These are phyloP conservation scores for Barypeithes pellucidus DNA, from an alignment of 2,888 invertebrate genomes.

Conservation along the genomic window DNA sequence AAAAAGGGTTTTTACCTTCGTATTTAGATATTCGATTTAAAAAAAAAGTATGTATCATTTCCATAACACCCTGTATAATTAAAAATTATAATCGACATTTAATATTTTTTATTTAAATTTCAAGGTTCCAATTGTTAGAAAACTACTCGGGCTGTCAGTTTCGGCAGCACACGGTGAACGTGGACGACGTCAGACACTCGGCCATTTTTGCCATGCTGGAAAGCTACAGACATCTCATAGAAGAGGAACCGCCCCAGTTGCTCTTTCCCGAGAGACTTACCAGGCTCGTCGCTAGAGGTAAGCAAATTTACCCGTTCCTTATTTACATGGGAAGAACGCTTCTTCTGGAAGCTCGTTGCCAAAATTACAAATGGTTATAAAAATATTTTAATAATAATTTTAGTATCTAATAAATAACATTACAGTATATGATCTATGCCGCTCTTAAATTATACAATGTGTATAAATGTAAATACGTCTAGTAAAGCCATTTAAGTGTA, in stretches of 20 bases:
- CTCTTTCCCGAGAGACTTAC: slow-evolving; percentile 81
- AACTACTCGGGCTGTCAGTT: slow-evolving; percentile 81
- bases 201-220: slow-evolving; percentile 77
- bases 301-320: too few species aligned
- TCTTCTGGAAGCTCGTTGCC: too few species aligned
- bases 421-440: background rate
- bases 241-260: slow-evolving; percentile 78
- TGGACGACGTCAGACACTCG: slow-evolving; percentile 78
- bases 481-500: too few species aligned
- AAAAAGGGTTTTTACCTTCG: too few species aligned
- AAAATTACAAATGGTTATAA: too few species aligned
- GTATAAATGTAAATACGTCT: background rate
- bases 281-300: slow-evolving; percentile 76
- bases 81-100: too few species aligned
- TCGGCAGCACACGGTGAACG: slow-evolving; percentile 80
- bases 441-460: too few species aligned
- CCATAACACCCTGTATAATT: too few species aligned
- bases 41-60: too few species aligned
- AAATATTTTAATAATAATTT: too few species aligned
- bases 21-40: too few species aligned
- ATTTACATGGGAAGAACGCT: too few species aligned
- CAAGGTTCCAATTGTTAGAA: slow-evolving; percentile 80
- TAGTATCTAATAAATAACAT: background rate
- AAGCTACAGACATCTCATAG: slow-evolving; percentile 75
- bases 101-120: slow-evolving; percentile 22